phyloP scores from a whole-genome alignment of 2,888 invertebrate species.

The Eupeodes latifasciatus region DNA sequence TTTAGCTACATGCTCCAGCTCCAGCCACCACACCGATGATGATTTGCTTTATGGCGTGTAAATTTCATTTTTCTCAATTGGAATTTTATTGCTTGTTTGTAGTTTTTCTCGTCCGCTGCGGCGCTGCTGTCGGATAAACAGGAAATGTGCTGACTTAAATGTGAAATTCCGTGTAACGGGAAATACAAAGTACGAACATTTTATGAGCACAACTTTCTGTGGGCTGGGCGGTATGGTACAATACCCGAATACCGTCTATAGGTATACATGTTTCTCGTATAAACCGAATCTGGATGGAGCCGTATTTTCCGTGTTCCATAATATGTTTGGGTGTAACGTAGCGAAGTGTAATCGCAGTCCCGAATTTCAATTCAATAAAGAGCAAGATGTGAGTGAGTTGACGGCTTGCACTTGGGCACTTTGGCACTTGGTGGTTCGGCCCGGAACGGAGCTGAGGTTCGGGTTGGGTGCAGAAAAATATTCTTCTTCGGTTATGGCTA shows the following conservation, averaged over 20 bases:
- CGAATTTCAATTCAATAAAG: slow-evolving; percentile 52
- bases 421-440: slow-evolving; percentile 48
- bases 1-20: slow-evolving; percentile 25
- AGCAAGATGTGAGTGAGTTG: slow-evolving; percentile 58
- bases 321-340: slow-evolving; percentile 23
- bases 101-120: slow-evolving; percentile 48
- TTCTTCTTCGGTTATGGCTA: slow-evolving; percentile 12
- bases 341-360: slow-evolving; percentile 43
- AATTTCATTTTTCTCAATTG: slow-evolving; percentile 76
- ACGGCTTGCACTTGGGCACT: slow-evolving; percentile 54
- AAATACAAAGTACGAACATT: slow-evolving; percentile 67
- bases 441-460: no score
- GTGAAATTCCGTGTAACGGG: slow-evolving; percentile 67
- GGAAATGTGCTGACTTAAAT: slow-evolving; percentile 75
- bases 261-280: neutral
- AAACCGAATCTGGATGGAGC: neutral
- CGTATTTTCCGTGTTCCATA: neutral
- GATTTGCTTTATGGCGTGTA: slow-evolving; percentile 76
- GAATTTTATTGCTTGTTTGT: slow-evolving; percentile 75
- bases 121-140: slow-evolving; percentile 64
- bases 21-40: slow-evolving; percentile 49
- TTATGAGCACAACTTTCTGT: slow-evolving; percentile 58
- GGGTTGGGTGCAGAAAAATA: slow-evolving; percentile 26
- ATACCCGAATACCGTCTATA: neutral
- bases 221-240: neutral